These are phyloP conservation scores for Miniopterus natalensis DNA, from an alignment of 2,113 vertebrate species.

Conservation along the genomic window DNA sequence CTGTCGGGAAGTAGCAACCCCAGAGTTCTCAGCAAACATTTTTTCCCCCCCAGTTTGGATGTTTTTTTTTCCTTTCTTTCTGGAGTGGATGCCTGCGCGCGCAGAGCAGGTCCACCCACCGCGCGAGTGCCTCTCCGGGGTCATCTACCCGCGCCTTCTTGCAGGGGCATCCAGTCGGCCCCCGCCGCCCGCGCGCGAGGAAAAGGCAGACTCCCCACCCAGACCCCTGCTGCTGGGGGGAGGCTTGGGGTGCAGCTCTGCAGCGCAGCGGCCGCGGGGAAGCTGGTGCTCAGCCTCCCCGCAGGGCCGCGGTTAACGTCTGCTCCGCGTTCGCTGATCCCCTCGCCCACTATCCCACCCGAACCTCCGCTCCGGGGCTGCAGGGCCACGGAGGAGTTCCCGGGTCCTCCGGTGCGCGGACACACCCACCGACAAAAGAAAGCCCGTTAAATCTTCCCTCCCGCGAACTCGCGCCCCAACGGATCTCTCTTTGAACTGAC, in stretches of 20 bases:
- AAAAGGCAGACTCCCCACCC: constrained; percentile 38
- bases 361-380: constrained; percentile 8
- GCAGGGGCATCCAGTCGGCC: not conserved
- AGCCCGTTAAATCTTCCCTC: constrained; percentile 79
- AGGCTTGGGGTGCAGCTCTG: not conserved
- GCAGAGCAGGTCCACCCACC: not conserved
- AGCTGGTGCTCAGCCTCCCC: not conserved
- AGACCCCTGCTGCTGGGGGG: constrained; percentile 16
- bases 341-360: not conserved
- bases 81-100: not conserved
- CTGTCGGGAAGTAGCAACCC: not conserved
- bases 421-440: constrained; percentile 79
- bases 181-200: not conserved
- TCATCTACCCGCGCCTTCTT: not conserved
- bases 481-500: constrained; percentile 74
- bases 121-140: not conserved
- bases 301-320: constrained; percentile 35
- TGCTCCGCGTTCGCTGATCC: not conserved
- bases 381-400: constrained; percentile 65
- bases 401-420: constrained; percentile 52
- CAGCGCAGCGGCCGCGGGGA: not conserved
- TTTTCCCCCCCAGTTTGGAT: too few species aligned
- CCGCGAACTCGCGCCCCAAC: constrained; percentile 68
- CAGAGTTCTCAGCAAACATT: not conserved
- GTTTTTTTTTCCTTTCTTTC: too few species aligned